Base-by-base conservation (phyloP, 2,888 invertebrate genomes). In the Hirtodrosophila alboralis region DNA sequence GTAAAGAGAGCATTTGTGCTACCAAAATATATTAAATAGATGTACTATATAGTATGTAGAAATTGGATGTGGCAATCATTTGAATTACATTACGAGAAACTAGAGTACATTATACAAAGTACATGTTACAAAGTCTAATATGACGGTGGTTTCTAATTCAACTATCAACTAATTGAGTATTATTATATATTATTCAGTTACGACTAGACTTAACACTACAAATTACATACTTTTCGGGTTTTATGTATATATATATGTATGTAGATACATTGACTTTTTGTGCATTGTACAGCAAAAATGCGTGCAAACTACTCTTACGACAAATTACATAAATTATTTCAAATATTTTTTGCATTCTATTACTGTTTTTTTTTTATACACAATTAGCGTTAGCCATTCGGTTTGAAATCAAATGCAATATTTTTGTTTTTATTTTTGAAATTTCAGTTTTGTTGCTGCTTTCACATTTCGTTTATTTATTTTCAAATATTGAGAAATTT, bases 141-240 rank as follows among this genome's bases (percentile, higher is more conserved):
- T 85, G 85, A 83, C 81, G 81, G 81, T 81, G 81, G 81, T 81
- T 85, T 81, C 83, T 81, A 85, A 83, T 57, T 81, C 76, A 71
- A 74, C 84, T 81, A 79, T 76, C 8, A 57, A 54, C 85, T 81
- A 84, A 66, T 64, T 75, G 44, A 57, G 49, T 80, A 64, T 26
- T 30, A 27, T 33, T 44, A 34, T 30, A 44, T 44, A 38, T 40
- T 67, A 36, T 56, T 33, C 37, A 43, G 7, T 52, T 64, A 66
- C 23, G 8, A 4, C 36, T 41, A 37, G 13, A 8, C 71, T 70
- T 57, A 49, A 26, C 8, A 5, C 23, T 34, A 63, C 18, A 13
- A 30, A 45, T 33, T 52, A 41, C 40, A 34, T 30, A 62, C 31
- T 37, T 36, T 10, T 34, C 10, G 14, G 26, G 31, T 28, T 49